These are phyloP conservation scores for Neuroscelio doddi DNA, from an alignment of 2,888 invertebrate genomes.

Conservation along the genomic window DNA sequence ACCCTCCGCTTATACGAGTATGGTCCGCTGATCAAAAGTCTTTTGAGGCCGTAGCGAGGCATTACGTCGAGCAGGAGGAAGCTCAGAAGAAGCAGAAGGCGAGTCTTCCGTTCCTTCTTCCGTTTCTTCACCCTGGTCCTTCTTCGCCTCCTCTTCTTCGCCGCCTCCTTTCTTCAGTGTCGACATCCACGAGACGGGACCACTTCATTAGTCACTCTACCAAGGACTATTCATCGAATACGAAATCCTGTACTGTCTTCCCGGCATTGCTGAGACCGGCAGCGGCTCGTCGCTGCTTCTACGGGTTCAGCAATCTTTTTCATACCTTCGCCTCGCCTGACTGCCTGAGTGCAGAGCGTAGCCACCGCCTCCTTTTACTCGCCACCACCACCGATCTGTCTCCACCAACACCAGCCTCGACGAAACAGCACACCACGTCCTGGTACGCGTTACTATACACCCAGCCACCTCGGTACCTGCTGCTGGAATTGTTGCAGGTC, in stretches of 20 bases:
- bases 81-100: slow-evolving; percentile 15
- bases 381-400: slow-evolving; percentile 6
- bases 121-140: slow-evolving; percentile 4
- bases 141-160: slow-evolving; percentile 10
- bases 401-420: slow-evolving; percentile 25
- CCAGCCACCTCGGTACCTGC: slow-evolving; percentile 34
- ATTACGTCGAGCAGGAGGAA: slow-evolving; percentile 12
- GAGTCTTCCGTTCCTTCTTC: not conserved
- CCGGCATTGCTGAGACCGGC: slow-evolving; percentile 10
- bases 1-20: not conserved
- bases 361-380: slow-evolving; percentile 31
- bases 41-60: slow-evolving; percentile 10
- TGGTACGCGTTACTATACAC: slow-evolving; percentile 29
- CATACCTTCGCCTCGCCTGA: slow-evolving; percentile 2
- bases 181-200: not conserved
- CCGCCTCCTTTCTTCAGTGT: not conserved
- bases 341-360: slow-evolving; percentile 11
- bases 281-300: not conserved
- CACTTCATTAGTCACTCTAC: not conserved
- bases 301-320: not conserved
- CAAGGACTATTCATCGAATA: not conserved
- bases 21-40: slow-evolving; percentile 34
- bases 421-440: slow-evolving; percentile 35
- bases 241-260: not conserved
- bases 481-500: slow-evolving; percentile 54